Conservation (phyloP, 2,888 invertebrate species). For the Amphimallon solstitiale region DNA sequence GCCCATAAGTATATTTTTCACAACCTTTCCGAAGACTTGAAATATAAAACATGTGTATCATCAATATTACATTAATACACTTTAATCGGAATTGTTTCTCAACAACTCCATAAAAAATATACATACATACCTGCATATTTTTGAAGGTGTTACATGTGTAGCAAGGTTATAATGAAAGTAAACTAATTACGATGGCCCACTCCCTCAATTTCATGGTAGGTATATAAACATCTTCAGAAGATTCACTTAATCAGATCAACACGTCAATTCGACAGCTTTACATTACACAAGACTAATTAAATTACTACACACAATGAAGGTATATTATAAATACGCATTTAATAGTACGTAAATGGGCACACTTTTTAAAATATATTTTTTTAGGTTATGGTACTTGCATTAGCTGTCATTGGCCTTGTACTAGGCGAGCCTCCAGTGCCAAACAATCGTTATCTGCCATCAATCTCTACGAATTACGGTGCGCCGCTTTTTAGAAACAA, state of each 20-base stretch:
- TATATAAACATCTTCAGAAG: slow-evolving; percentile 23
- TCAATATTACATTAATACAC: too few relatives aligned
- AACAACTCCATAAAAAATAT: too few relatives aligned
- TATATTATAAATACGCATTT: neutral
- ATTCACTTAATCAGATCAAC: slow-evolving; percentile 35
- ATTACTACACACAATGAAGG: neutral
- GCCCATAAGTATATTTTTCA: too few relatives aligned
- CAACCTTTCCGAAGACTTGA: too few relatives aligned
- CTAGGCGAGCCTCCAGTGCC: slow-evolving; percentile 61
- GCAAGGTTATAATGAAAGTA: slow-evolving; percentile 27
- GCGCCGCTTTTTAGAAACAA: slow-evolving; percentile 38
- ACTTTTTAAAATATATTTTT: slow-evolving; percentile 29
- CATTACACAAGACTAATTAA: neutral
- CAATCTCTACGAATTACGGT: slow-evolving; percentile 49
- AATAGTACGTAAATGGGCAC: too few relatives aligned
- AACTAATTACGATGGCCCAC: slow-evolving; percentile 9
- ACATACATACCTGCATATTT: too few relatives aligned
- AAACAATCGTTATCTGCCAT: slow-evolving; percentile 57
- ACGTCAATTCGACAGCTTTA: slow-evolving; percentile 5
- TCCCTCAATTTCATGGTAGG: neutral
- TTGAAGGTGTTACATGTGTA: slow-evolving; percentile 21
- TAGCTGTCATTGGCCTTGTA: slow-evolving; percentile 51
- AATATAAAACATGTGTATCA: too few relatives aligned
- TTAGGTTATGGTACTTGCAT: slow-evolving; percentile 51
- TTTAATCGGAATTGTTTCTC: too few relatives aligned